Conservation (phyloP, 2,888 invertebrate genomes). For the Pterostichus madidus region DNA sequence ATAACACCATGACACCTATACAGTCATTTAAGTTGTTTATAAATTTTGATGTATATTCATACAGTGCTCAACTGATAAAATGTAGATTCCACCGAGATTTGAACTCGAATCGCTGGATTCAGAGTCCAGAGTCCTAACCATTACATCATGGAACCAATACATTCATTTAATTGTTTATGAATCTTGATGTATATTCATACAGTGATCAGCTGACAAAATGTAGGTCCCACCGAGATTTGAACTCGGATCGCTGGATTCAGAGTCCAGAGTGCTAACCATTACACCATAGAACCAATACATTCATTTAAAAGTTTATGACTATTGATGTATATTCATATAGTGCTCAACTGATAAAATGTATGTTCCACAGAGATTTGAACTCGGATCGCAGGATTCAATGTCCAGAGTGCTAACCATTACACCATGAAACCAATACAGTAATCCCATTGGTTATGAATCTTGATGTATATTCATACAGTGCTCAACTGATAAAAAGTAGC, state of each 20-base stretch:
- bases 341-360: slow-evolving; percentile 67
- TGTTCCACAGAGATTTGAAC: slow-evolving; percentile 83
- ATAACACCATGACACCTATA: slow-evolving; percentile 81
- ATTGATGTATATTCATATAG: too few species aligned
- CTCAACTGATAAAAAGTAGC: too few species aligned
- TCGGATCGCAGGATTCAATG: slow-evolving; percentile 83
- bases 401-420: slow-evolving; percentile 84
- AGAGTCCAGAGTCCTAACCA: slow-evolving; percentile 84
- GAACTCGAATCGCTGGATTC: slow-evolving; percentile 83
- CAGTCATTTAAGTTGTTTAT: too few species aligned
- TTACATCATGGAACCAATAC: slow-evolving; percentile 79
- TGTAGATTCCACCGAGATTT: slow-evolving; percentile 81
- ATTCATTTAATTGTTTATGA: too few species aligned
- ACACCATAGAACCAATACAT: slow-evolving; percentile 80
- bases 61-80: too few species aligned
- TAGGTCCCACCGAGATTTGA: slow-evolving; percentile 82
- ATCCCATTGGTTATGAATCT: too few species aligned
- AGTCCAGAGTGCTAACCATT: slow-evolving; percentile 84
- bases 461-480: too few species aligned
- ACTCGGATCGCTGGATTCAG: slow-evolving; percentile 83
- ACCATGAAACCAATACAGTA: slow-evolving; percentile 77
- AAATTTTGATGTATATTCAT: too few species aligned
- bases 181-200: too few species aligned
- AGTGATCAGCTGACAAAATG: background rate
- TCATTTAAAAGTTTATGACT: too few species aligned